Base-by-base conservation (phyloP, 2,797 vertebrate genomes). In the Notolabrus celidotus region DNA sequence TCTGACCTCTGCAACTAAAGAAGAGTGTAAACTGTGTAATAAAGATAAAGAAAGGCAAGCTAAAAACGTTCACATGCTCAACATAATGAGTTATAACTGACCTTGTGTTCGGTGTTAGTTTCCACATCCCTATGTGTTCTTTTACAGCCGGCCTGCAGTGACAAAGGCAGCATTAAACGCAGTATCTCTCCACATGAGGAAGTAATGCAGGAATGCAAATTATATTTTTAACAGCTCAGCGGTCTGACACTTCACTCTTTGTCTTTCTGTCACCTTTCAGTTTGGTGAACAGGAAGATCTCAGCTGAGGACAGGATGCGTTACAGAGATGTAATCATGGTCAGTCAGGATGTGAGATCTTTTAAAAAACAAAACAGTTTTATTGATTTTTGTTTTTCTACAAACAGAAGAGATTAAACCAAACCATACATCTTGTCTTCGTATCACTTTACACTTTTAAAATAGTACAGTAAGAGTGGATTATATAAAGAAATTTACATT, bases 131-230 rank as follows among this genome's bases (percentile, higher is more conserved):
- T 29, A 0, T 43, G 11, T 39, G 8, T 6, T 5, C 27, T 25
- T 20, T 38, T 38, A 50, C 22, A 10, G 1, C 1, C 2, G 6
- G 5, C 31, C 14, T 38, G 29, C 12, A 49, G 17, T n/a, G 39
- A 20, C 29, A 68, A 54, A 68, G 45, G 12, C 34, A 2, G 10
- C 20, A 23, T 55, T 56, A 16, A 54, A 39, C 22, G 29, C 56
- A 27, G 33, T 25, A 39, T 67, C 75, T 46, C 17, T 60, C 56
- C 2, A 2, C 7, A 75, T 31, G 20, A 80, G 68, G 86, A 89
- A 85, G 70, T 79, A 51, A 51, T 51, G 42, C 8, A 11, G 41
- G 2, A 19, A 67, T 74, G 47, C 63, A 76, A 73, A 66, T 69
- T 10, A n/a, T 7, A 25, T 57, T 31, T 39, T 4, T 50, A 63